These are phyloP conservation scores for Chloroclystis v-ata DNA, from an alignment of 2,888 invertebrate genomes.

Conservation along the genomic window DNA sequence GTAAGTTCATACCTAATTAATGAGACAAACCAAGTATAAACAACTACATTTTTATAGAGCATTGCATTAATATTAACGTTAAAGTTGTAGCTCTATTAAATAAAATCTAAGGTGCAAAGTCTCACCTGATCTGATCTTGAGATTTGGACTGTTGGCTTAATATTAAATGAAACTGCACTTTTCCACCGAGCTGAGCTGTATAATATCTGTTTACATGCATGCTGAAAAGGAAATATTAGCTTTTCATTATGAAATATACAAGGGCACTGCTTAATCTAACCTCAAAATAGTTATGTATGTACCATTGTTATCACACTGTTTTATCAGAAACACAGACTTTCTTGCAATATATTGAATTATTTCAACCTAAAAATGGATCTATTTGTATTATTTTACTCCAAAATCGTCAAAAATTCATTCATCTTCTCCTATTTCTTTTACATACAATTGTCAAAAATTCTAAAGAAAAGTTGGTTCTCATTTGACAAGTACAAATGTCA, in stretches of 20 bases:
- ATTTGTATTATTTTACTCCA: conserved; percentile 40
- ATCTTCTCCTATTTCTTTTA: conserved; percentile 40
- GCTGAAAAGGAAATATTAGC: conserved; percentile 51
- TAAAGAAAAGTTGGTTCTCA: neutral
- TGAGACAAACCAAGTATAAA: too few relatives aligned
- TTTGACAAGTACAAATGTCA: neutral
- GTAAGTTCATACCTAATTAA: too few relatives aligned
- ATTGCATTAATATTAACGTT: too few relatives aligned
- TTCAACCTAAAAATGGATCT: conserved; percentile 14
- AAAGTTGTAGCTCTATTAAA: too few relatives aligned
- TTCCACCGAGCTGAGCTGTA: conserved; percentile 70
- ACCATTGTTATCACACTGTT: conserved; percentile 42
- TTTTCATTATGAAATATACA: conserved; percentile 19
- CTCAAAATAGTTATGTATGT: conserved; percentile 29
- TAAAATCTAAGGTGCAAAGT: conserved; percentile 3
- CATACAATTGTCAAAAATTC: conserved; percentile 1
- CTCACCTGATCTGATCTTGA: conserved; percentile 61
- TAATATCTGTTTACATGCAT: conserved; percentile 67
- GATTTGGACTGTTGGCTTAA: conserved; percentile 51
- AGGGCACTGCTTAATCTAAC: conserved; percentile 56
- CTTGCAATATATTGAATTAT: conserved; percentile 7
- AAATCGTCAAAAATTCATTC: conserved; percentile 50
- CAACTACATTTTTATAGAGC: too few relatives aligned
- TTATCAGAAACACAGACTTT: conserved; percentile 3
- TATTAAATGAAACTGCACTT: conserved; percentile 54